Conservation (phyloP, 2,113 vertebrate genomes). For the Macquaria australasica region DNA sequence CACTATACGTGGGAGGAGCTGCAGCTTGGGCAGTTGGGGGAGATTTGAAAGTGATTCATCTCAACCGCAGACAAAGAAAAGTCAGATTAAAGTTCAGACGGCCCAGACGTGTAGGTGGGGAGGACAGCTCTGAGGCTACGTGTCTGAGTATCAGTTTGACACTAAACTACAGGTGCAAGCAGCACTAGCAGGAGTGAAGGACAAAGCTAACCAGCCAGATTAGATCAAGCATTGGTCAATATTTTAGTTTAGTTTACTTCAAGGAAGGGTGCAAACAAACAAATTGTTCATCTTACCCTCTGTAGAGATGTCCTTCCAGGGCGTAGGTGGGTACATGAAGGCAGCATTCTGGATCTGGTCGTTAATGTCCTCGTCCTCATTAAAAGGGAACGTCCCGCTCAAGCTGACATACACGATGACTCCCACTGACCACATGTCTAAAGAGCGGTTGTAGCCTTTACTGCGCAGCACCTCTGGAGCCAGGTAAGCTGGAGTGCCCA, state of each 20-base stretch:
- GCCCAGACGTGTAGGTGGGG: constrained; percentile 67
- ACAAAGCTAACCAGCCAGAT: background rate
- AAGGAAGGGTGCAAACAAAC: background rate
- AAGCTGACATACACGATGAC: constrained; percentile 98
- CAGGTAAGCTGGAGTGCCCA: constrained; percentile 96
- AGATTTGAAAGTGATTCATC: constrained; percentile 65
- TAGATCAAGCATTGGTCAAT: background rate
- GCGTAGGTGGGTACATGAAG: constrained; percentile 97
- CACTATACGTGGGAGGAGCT: constrained; percentile 29
- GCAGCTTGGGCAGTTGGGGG: constrained; percentile 32
- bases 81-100: constrained; percentile 29
- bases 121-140: constrained; percentile 2
- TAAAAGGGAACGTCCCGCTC: constrained; percentile 97
- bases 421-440: constrained; percentile 99
- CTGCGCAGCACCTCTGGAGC: constrained; percentile 97
- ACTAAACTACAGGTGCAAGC: background rate
- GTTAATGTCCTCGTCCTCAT: constrained; percentile 98
- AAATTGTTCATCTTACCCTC: constrained; percentile 86
- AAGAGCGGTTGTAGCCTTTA: constrained; percentile 97
- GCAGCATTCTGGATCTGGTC: constrained; percentile 99
- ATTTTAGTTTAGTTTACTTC: background rate
- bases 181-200: background rate
- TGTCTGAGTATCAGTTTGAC: constrained; percentile 55
- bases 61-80: constrained; percentile 33
- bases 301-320: constrained; percentile 96